Base-by-base conservation (phyloP, 2,797 vertebrate species). In the Adrianichthys oophorus region DNA sequence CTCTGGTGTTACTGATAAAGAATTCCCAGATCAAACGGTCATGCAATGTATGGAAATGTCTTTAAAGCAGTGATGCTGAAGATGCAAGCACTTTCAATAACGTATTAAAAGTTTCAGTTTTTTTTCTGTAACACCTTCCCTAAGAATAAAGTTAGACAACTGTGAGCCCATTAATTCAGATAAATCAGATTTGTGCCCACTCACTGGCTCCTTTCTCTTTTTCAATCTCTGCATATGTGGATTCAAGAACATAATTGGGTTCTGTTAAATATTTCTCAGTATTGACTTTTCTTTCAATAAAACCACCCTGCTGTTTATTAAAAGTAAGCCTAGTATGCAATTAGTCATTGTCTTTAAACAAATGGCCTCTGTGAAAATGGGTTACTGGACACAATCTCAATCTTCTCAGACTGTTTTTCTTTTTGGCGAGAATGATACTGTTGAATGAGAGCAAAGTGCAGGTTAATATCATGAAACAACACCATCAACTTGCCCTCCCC, bases 201-300 rank as follows among this genome's bases (percentile, higher is more conserved):
- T 71, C 77, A 78, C 68, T 57, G 59, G 61, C 62, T 64, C 52
- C 65, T 52, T 72, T 52, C 24, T 23, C 41, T 68, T 72, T 55
- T 69, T 65, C 76, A 82, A 83, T 84, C 76, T 86, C 74, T 52
- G 65, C 66, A 62, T 23, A 42, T 68, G 14, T 43, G 62, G 78
- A 84, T 78, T 84, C 78, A 83, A 91, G 87, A 88, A 87, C 84
- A 78, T 85, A 88, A 89, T 87, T 68, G 50, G 80, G 73, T 84
- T 87, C 85, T 91, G 93, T 90, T 85, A 87, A 86, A 86, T 85
- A 83, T 82, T 73, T 73, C 59, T 76, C 70, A 48, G 65, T 84
- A 92, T 87, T 89, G 87, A 91, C 79, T 76, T 78, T 63, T 69
- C 70, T 88, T 90, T 89, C 69, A 80, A 67, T 62, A 74, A 78